These are phyloP conservation scores for Drosophila biarmipes DNA, from an alignment of 1,140 invertebrate genomes.

Conservation along the genomic window DNA sequence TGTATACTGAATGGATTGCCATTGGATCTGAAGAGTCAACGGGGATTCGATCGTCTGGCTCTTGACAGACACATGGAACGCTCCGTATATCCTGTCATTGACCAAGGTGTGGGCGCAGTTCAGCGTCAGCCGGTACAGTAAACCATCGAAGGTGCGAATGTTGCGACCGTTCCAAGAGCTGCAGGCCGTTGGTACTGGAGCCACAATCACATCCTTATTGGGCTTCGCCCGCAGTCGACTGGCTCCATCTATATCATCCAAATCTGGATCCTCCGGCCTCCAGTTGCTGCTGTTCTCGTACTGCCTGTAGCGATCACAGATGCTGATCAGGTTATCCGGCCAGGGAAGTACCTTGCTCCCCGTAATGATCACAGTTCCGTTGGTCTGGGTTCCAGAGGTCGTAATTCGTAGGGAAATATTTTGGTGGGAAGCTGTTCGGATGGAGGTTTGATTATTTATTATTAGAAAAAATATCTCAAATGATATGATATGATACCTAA, in stretches of 20 bases:
- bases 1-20: constrained; percentile 89
- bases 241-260: background rate
- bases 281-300: constrained; percentile 40
- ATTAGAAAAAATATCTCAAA: too few relatives aligned
- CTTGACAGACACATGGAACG: constrained; percentile 9
- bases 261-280: constrained; percentile 60
- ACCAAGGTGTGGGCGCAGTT: constrained; percentile 86
- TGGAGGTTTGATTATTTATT: too few relatives aligned
- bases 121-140: constrained; percentile 68
- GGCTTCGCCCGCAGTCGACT: background rate
- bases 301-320: constrained; percentile 2
- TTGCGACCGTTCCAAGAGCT: constrained; percentile 91
- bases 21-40: constrained; percentile 85
- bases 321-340: constrained; percentile 9
- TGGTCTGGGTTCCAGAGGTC: constrained; percentile 18
- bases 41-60: constrained; percentile 2
- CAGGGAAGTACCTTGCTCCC: constrained; percentile 5
- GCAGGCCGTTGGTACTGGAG: constrained; percentile 85
- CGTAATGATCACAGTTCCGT: constrained; percentile 9
- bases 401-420: constrained; percentile 6
- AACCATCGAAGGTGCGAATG: constrained; percentile 93
- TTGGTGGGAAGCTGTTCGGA: background rate
- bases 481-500: too few relatives aligned
- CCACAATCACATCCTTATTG: constrained; percentile 62
- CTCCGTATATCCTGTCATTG: constrained; percentile 13